These are phyloP conservation scores for Bilobella aurantiaca DNA, from an alignment of 1,140 invertebrate genomes.

Conservation along the genomic window DNA sequence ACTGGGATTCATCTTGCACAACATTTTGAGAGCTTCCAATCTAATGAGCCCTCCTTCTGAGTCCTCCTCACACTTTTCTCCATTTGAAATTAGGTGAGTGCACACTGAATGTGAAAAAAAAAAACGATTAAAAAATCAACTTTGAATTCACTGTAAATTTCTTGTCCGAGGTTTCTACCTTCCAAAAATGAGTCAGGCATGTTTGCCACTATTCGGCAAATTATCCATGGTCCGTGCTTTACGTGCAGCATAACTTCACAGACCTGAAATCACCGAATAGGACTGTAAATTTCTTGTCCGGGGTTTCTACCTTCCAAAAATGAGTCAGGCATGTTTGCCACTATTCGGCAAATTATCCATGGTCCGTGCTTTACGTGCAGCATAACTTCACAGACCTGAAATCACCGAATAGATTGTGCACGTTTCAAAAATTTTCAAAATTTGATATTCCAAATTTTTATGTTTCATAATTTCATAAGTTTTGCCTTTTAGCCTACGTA, in stretches of 20 bases:
- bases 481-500: slow-evolving; percentile 36
- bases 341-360: slow-evolving; percentile 75
- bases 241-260: slow-evolving; percentile 77
- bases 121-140: slow-evolving; percentile 29
- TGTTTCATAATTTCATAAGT: too few species aligned
- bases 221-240: slow-evolving; percentile 76
- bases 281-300: too few species aligned
- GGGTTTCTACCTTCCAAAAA: slow-evolving; percentile 84
- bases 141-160: not conserved
- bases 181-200: slow-evolving; percentile 86
- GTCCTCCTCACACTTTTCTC: slow-evolving; percentile 78
- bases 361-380: slow-evolving; percentile 82
- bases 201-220: slow-evolving; percentile 79
- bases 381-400: slow-evolving; percentile 60
- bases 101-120: slow-evolving; percentile 64
- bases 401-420: too few species aligned
- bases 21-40: slow-evolving; percentile 58
- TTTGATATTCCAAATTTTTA: not conserved
- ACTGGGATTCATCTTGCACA: slow-evolving; percentile 83
- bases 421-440: not conserved
- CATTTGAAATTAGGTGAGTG: slow-evolving; percentile 68
- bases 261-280: slow-evolving; percentile 16
- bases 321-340: slow-evolving; percentile 82
- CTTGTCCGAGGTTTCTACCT: slow-evolving; percentile 47
- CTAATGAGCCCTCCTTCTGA: slow-evolving; percentile 56